Evolutionary conservation across 30 jellyfish, hydroid and myxozoan genomes (phyloP).

Genomic region (Hydractinia symbiolongicarpus): DNA sequence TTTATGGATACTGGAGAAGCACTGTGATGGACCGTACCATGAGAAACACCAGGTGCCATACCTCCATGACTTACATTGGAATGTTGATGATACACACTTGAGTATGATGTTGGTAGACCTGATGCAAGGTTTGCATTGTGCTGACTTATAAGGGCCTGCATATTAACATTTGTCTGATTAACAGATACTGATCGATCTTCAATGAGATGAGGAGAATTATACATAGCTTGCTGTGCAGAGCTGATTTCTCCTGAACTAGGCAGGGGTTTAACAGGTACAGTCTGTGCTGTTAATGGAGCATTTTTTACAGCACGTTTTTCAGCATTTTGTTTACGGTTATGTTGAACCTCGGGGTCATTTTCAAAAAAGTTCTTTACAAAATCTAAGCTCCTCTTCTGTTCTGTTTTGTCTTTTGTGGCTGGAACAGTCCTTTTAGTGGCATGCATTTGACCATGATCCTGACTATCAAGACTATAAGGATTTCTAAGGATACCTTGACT

Average conservation of each 20-base stretch:
- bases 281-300: not conserved
- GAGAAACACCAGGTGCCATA: not conserved
- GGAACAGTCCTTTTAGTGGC: not conserved
- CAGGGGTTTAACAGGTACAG: not conserved
- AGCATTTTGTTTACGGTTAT: constrained; percentile 19
- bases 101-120: constrained; percentile 9
- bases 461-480: constrained; percentile 11
- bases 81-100: constrained; percentile 1
- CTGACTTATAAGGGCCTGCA: not conserved
- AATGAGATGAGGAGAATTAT: not conserved
- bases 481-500: constrained; percentile 33
- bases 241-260: not conserved
- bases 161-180: not conserved
- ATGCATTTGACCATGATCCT: not conserved
- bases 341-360: constrained; percentile 34
- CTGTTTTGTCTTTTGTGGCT: constrained; percentile 17
- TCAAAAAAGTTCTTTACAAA: constrained; percentile 37
- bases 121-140: not conserved
- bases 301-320: constrained; percentile 25
- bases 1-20: not conserved
- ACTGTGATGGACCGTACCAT: constrained; percentile 1
- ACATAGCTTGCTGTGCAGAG: not conserved
- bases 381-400: constrained; percentile 36
- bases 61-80: constrained; percentile 2
- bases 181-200: not conserved